Base-by-base conservation (phyloP, 2,113 vertebrate genomes). In the Oryzias celebensis region DNA sequence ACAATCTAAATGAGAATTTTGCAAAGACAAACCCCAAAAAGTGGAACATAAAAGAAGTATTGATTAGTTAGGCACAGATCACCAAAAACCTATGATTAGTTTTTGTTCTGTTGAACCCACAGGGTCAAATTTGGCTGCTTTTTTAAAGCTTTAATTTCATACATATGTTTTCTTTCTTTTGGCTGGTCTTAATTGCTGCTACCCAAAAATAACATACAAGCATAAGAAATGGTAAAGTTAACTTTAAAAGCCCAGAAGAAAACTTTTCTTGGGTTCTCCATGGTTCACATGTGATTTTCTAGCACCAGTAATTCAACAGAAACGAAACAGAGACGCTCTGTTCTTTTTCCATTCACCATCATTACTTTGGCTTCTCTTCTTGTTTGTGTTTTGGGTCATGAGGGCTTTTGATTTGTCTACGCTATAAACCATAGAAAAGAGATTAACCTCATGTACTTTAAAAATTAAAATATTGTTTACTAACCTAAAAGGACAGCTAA, bases 251-350 rank as follows among this genome's bases (percentile, higher is more conserved):
- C 26, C 26, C 26, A 28, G 26, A 28, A 28, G 7, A 4, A 65
- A 87, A 66, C 70, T 65, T 55, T 71, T 82, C 83, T 88, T 87
- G 84, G 82, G 82, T 78, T 89, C 53, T 71, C 82, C 83, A 87
- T 86, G 84, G 84, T 82, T 80, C 87, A 90, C 90, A 92, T 91
- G 91, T 88, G 77, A 87, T 87, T 87, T 87, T 91, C 91, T 91
- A 90, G 90, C 81, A 88, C 85, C 88, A 92, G 91, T 92, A 84
- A 91, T 91, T 90, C 91, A 77, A 59, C 67, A 31, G 67, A 75
- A 85, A 82, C 84, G 84, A 87, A 84, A 75, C 69, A 79, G 80
- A 89, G 91, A 88, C 81, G 63, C 62, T 74, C 82, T 83, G 71
- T 54, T 84, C 78, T 71, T 83, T 78, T 87, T 82, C 79, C 91